Evolutionary conservation across 2,797 vertebrate species (phyloP).

Genomic region (Mionectes olivaceus): DNA sequence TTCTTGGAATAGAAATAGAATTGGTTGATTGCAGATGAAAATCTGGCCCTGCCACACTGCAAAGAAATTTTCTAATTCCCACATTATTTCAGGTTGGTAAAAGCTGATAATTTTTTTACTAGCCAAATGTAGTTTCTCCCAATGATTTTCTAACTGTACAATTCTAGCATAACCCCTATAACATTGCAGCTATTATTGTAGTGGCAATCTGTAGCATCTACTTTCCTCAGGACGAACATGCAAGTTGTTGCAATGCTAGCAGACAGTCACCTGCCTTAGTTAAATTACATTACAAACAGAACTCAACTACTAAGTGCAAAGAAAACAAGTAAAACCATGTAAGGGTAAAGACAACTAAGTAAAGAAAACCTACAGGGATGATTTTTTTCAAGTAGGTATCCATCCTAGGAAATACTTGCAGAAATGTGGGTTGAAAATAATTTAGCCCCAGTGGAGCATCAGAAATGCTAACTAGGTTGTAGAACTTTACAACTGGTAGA

Average conservation of each 20-base stretch:
- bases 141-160: not conserved
- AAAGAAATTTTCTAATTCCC: not conserved
- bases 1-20: not conserved
- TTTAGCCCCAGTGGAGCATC: not conserved
- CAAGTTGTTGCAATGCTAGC: not conserved
- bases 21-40: not conserved
- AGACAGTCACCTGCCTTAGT: not conserved
- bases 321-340: not conserved
- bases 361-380: not conserved
- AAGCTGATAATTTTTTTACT: not conserved
- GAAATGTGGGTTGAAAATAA: not conserved
- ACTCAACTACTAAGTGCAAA: not conserved
- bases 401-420: not conserved
- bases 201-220: not conserved
- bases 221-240: not conserved
- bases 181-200: not conserved
- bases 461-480: constrained; percentile 13
- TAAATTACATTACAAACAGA: not conserved
- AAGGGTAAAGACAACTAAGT: not conserved
- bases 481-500: not conserved
- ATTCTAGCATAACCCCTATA: not conserved
- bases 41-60: not conserved
- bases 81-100: not conserved
- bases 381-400: not conserved
- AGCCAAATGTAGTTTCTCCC: not conserved